phyloP scores from a whole-genome alignment of 2,797 vertebrate species.

The Schizopygopsis pylzovi region DNA sequence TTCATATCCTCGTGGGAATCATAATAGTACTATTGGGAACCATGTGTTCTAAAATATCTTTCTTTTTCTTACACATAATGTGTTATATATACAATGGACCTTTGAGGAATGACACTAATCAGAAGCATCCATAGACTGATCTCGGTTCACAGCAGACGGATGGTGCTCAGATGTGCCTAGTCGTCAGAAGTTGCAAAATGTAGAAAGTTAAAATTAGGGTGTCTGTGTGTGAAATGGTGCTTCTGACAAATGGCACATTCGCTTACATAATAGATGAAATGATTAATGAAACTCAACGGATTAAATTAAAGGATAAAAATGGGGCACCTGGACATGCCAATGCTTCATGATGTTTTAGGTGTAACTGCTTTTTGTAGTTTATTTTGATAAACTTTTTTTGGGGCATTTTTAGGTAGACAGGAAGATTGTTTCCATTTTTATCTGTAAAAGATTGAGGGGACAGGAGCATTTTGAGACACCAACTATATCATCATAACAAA shows the following conservation, averaged over 20 bases:
- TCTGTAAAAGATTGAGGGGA: neutral
- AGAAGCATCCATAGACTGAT: neutral
- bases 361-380: neutral
- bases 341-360: neutral
- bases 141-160: neutral
- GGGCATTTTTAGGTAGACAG: neutral
- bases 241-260: neutral
- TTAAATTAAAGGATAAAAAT: slow-evolving; percentile 26
- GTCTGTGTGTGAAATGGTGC: slow-evolving; percentile 27
- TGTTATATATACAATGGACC: neutral
- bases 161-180: neutral
- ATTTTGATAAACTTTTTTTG: too few species aligned
- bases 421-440: neutral
- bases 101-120: neutral
- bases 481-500: neutral
- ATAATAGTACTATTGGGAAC: neutral
- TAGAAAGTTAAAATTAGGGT: slow-evolving; percentile 43
- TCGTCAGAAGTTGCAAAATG: slow-evolving; percentile 41
- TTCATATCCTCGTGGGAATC: neutral
- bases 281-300: slow-evolving; percentile 39
- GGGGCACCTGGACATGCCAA: slow-evolving; percentile 12
- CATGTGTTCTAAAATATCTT: neutral
- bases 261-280: slow-evolving; percentile 43
- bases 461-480: neutral
- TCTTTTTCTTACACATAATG: neutral